Evolutionary conservation across 2,113 vertebrate species (phyloP).

Genomic region (Bubo scandiacus): DNA sequence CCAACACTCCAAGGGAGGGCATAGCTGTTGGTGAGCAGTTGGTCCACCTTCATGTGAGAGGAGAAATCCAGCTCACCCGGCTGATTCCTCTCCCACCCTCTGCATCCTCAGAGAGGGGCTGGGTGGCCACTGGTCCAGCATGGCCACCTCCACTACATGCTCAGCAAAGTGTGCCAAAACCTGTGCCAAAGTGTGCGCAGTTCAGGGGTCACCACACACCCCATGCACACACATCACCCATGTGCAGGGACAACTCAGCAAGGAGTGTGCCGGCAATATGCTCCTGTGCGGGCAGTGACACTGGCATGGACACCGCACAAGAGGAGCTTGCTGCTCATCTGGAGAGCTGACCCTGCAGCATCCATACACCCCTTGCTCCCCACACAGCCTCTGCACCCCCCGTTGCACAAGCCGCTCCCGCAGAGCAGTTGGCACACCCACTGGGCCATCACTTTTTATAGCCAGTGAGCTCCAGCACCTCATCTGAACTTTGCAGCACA

Average conservation of each 20-base stretch:
- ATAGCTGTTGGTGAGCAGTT: background rate
- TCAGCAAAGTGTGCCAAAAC: background rate
- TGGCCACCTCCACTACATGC: fast-evolving
- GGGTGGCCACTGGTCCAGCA: background rate
- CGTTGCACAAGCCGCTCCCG: background rate
- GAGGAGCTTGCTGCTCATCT: background rate
- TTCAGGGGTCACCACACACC: background rate
- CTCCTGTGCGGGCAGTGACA: background rate
- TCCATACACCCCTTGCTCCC: background rate
- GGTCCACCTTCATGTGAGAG: fast-evolving
- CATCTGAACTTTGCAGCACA: background rate
- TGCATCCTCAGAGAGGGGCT: background rate
- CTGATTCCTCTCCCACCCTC: background rate
- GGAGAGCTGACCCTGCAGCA: background rate
- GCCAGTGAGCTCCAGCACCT: background rate
- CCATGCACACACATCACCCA: fast-evolving
- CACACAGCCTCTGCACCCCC: fast-evolving
- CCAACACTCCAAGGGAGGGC: background rate
- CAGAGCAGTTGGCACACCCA: background rate
- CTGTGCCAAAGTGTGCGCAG: too few relatives aligned
- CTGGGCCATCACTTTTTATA: background rate
- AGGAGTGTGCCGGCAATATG: background rate
- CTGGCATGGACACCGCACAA: fast-evolving
- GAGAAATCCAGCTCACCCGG: background rate
- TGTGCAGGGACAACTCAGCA: background rate